Percentiles rank a stretch among this genome's conserved stretches.
Evolutionary conservation across 2,113 vertebrate species (phyloP).

Genomic region (Taxidea taxus): DNA sequence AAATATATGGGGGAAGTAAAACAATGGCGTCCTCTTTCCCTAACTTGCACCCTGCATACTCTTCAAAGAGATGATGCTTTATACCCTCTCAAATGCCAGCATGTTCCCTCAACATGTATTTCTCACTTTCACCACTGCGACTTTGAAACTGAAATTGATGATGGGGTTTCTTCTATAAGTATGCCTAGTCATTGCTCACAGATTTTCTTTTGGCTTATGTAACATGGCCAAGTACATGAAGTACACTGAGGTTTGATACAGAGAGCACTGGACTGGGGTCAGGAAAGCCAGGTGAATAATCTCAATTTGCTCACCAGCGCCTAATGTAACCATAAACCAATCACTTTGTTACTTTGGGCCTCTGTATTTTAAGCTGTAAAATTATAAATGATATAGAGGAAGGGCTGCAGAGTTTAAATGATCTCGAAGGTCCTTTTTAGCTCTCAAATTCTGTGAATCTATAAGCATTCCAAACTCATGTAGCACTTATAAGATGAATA

Average conservation of each 20-base stretch:
- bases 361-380: constrained; percentile 52
- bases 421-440: constrained; percentile 60
- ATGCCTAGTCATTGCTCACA: constrained; percentile 40
- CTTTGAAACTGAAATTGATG: constrained; percentile 49
- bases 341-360: neutral
- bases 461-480: constrained; percentile 63
- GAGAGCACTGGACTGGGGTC: neutral
- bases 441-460: constrained; percentile 49
- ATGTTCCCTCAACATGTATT: constrained; percentile 17
- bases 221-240: constrained; percentile 16
- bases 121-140: constrained; percentile 57
- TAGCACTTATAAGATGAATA: constrained; percentile 70
- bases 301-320: neutral
- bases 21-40: neutral
- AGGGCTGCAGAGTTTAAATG: constrained; percentile 23
- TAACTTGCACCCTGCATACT: neutral
- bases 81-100: constrained; percentile 23
- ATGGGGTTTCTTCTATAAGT: constrained; percentile 31
- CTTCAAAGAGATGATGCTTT: constrained; percentile 23
- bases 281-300: neutral
- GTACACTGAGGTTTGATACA: neutral
- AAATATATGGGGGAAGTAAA: neutral
- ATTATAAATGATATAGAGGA: constrained; percentile 45
- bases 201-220: constrained; percentile 46
- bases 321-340: neutral